Evolutionary conservation across 2,888 invertebrate species (phyloP).

Genomic region (Eucriotettix oculatus): DNA sequence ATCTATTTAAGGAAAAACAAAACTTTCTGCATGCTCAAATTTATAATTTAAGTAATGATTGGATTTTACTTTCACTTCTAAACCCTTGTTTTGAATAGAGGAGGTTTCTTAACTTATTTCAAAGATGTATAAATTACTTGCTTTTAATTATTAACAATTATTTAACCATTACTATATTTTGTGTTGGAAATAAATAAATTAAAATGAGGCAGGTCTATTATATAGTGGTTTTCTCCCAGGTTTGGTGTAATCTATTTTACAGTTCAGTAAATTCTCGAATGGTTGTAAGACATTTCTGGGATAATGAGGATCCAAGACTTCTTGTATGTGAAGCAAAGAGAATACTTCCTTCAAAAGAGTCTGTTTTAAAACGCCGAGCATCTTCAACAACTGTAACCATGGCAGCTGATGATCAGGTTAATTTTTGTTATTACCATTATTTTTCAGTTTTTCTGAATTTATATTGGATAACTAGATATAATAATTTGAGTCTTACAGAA

Average conservation of each 20-base stretch:
- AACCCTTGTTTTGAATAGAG: too few relatives aligned
- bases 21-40: too few relatives aligned
- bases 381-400: not conserved
- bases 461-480: not conserved
- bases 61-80: too few relatives aligned
- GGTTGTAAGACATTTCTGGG: conserved; percentile 61
- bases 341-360: not conserved
- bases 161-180: too few relatives aligned
- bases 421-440: not conserved
- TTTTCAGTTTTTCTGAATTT: not conserved
- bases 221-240: too few relatives aligned
- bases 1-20: too few relatives aligned
- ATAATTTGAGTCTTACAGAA: not conserved
- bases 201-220: too few relatives aligned
- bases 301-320: conserved; percentile 67
- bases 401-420: not conserved
- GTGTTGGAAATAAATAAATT: too few relatives aligned
- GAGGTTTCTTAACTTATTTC: too few relatives aligned
- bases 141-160: too few relatives aligned
- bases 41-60: too few relatives aligned
- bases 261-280: conserved; percentile 25
- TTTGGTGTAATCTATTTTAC: not conserved
- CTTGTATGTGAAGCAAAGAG: conserved; percentile 43
- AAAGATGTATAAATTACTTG: too few relatives aligned
- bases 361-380: not conserved